Percentiles rank a stretch among this genome's conserved stretches.
These are phyloP conservation scores for Artibeus lituratus DNA, from an alignment of 2,797 vertebrate species.

Conservation along the genomic window DNA sequence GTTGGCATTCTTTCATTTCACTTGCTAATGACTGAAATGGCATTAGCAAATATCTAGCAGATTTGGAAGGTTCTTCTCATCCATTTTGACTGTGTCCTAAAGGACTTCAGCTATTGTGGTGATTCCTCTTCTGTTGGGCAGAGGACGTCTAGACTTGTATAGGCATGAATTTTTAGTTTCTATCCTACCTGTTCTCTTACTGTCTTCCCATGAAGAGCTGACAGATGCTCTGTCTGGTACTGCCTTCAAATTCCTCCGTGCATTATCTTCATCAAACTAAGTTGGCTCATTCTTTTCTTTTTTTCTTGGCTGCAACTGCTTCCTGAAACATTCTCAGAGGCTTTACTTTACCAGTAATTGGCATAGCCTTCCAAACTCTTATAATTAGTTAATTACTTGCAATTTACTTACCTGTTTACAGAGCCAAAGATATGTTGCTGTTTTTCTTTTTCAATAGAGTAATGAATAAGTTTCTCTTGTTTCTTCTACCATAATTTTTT, in stretches of 20 bases:
- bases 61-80: background rate
- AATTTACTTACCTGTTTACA: conserved; percentile 46
- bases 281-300: background rate
- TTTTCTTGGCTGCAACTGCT: background rate
- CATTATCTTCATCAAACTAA: conserved; percentile 39
- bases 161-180: background rate
- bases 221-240: background rate
- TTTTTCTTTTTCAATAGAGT: background rate
- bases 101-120: background rate
- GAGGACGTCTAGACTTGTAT: background rate
- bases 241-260: background rate
- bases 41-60: background rate
- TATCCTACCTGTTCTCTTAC: background rate
- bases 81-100: background rate
- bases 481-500: background rate
- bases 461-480: conserved; percentile 6
- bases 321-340: conserved; percentile 43
- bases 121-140: background rate
- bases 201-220: background rate
- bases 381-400: background rate
- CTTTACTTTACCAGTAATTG: conserved; percentile 52
- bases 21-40: background rate
- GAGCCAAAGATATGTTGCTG: conserved; percentile 30
- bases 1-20: background rate
- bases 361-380: conserved; percentile 54